Conservation (phyloP, 1,140 invertebrate genomes). For the Portunus trituberculatus region DNA sequence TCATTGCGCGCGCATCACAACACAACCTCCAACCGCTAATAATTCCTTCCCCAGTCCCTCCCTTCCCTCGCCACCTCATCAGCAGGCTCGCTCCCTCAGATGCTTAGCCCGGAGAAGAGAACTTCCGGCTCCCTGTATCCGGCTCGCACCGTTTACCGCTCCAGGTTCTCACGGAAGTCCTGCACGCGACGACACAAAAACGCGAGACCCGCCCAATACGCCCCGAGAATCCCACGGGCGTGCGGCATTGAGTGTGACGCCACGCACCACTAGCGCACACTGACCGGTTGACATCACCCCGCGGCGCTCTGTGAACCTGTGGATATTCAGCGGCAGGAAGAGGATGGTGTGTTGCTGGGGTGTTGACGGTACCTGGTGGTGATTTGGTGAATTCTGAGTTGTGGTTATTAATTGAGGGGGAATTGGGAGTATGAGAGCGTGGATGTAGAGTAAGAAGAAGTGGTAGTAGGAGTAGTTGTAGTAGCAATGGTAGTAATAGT, state of each 20-base stretch:
- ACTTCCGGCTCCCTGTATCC: background rate
- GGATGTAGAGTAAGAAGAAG: background rate
- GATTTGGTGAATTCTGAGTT: too few species aligned
- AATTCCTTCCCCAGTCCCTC: too few species aligned
- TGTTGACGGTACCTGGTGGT: too few species aligned
- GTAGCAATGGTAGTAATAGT: background rate
- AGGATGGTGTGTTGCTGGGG: too few species aligned
- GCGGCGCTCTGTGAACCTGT: too few species aligned
- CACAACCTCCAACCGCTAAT: too few species aligned
- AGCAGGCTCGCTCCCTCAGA: background rate
- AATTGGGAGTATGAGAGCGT: background rate
- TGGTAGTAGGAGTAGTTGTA: background rate
- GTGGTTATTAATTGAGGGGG: too few species aligned
- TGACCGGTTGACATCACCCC: background rate
- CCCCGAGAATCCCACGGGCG: background rate
- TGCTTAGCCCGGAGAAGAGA: background rate
- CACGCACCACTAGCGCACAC: background rate
- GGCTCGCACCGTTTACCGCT: background rate
- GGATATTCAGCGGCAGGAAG: too few species aligned
- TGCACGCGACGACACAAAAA: background rate
- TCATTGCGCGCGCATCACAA: too few species aligned
- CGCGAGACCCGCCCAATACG: background rate
- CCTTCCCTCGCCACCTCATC: background rate
- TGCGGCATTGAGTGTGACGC: background rate
- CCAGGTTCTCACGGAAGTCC: background rate